Base-by-base conservation (phyloP, 2,113 vertebrate species). In the Thomomys bottae region DNA sequence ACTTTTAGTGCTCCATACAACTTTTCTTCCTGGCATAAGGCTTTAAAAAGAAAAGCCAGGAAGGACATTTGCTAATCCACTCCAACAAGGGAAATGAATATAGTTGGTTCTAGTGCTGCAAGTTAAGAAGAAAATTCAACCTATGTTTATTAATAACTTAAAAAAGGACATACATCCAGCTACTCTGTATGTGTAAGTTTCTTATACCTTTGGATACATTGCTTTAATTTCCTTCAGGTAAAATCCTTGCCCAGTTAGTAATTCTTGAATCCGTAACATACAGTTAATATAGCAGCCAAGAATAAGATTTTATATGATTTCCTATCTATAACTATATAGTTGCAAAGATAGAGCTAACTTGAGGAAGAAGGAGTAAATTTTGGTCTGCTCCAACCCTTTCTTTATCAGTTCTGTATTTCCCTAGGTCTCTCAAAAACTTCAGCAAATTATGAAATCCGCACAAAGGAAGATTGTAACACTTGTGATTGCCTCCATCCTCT, bases 191-290 rank as follows among this genome's bases (percentile, higher is more conserved):
- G 40, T 67, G 8, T n/a, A 61, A 84, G 63, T 73, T 40, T 0
- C 17, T n/a, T n/a, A n/a, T n/a, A n/a, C n/a, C n/a, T 86, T 87
- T 84, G 81, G 80, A 63, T 73, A 28, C 54, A 89, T 72, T 23
- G 24, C 49, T 77, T 66, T 89, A 21, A 77, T 87, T 87, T 85
- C 8, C 36, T 91, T 75, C 24, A 89, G 34, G 49, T 84, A 88
- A 78, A 76, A 80, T 88, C 34, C 20, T 38, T 81, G 28, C 28
- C 72, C 20, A 30, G 8, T 30, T 84, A 75, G 1, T n/a, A 88
- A 80, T 78, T 91, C n/a, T 84, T 87, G 30, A 87, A 40, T 17
- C 1, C 26, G 40, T 38, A 77, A 15, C 38, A 42, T 92, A 34
- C 26, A 77, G 70, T 89, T 81, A 92, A 88, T 79, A 42, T 18